Conservation (phyloP, 2,797 vertebrate species). For the Melopsittacus undulatus region DNA sequence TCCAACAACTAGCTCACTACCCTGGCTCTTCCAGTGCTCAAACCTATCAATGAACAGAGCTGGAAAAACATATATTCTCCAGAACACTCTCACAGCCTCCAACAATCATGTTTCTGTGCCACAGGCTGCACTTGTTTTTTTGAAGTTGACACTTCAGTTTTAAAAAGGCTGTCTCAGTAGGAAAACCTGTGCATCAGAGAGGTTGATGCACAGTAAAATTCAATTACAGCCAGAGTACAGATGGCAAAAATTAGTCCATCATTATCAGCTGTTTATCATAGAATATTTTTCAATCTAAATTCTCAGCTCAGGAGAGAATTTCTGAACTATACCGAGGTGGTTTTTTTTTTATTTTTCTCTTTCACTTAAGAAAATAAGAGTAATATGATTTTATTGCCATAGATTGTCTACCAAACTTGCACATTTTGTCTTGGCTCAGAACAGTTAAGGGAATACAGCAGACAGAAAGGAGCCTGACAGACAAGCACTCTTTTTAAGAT, state of each 20-base stretch:
- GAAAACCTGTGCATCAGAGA: not conserved
- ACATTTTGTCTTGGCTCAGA: conserved; percentile 15
- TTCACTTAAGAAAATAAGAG: not conserved
- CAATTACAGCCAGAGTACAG: not conserved
- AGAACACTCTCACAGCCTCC: not conserved
- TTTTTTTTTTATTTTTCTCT: not conserved
- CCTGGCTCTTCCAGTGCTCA: not conserved
- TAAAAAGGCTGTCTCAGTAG: not conserved
- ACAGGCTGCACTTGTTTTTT: not conserved
- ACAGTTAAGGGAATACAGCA: not conserved
- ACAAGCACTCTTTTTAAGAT: not conserved
- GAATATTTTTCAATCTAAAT: not conserved
- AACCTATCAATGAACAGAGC: not conserved
- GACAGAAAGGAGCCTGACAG: conserved; percentile 20
- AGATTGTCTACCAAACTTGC: not conserved
- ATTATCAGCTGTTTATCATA: not conserved
- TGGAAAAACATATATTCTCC: not conserved
- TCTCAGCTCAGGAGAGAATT: not conserved
- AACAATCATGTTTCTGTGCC: not conserved
- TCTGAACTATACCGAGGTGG: not conserved
- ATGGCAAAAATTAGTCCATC: not conserved
- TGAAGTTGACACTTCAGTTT: not conserved
- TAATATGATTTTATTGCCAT: not conserved
- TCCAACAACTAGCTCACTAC: not conserved
- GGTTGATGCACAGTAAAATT: not conserved